phyloP scores from a whole-genome alignment of 2,113 vertebrate genomes.

The Noturus placidus region DNA sequence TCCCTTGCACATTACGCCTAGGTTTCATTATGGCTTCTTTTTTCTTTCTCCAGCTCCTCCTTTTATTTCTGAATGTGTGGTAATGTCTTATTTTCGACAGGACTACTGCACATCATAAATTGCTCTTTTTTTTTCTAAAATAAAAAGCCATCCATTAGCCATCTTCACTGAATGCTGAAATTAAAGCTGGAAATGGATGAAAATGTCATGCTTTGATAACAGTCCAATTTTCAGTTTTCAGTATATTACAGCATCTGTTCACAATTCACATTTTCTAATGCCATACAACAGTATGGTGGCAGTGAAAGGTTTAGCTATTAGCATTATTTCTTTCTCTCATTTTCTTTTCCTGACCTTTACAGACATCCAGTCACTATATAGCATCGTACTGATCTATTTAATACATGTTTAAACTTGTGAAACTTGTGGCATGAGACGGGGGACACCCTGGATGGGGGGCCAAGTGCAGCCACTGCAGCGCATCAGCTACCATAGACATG shows the following conservation, averaged over 20 bases:
- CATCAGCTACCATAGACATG: too few relatives aligned
- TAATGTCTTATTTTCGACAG: conserved; percentile 10
- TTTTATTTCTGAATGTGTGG: conserved; percentile 7
- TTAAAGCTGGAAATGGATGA: background rate
- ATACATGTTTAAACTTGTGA: background rate
- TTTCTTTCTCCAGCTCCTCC: background rate
- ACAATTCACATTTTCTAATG: background rate
- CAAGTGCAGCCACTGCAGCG: too few relatives aligned
- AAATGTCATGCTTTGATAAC: background rate
- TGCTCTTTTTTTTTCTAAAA: background rate
- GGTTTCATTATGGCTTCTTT: background rate
- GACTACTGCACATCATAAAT: background rate
- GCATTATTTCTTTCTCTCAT: background rate
- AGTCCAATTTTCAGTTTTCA: background rate
- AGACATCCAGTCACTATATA: background rate
- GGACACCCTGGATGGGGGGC: too few relatives aligned
- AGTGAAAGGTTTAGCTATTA: background rate
- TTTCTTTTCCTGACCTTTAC: background rate
- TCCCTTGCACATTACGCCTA: background rate
- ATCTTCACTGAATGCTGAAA: conserved; percentile 23
- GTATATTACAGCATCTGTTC: background rate
- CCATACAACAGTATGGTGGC: background rate
- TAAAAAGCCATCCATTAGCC: conserved; percentile 19
- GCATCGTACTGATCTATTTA: background rate
- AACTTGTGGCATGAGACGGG: too few relatives aligned